Evolutionary conservation across 2,113 vertebrate genomes (phyloP), one percentile per base, ranked within the genome.

Genomic region (Cyprichromis sp.): DNA sequence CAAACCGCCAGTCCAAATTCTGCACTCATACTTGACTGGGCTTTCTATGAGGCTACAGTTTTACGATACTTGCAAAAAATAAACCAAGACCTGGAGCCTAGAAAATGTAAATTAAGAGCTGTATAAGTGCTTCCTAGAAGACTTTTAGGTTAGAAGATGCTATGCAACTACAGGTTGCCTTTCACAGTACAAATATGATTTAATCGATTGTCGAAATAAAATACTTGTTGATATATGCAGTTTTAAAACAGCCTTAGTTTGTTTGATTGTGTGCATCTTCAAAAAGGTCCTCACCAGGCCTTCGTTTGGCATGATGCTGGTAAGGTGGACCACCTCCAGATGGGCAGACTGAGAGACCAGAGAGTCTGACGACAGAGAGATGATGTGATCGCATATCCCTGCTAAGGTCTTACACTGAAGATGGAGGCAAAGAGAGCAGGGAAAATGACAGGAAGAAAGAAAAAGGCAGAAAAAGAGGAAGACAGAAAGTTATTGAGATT

Each of bases 361-460:
- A 17, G 97, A 96, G 91, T 99, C 97, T 7, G 98, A 98, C 55
- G 98, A 98, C 89, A 99, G 95, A 5, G 97, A 97, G 94, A 98
- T 97, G 96, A 99, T 97, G 96, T 99, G 98, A 94, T 98, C 97
- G 91, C 98, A 99, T 92, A 99, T 99, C 94, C 98, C 98, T 87
- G 97, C 97, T 93, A 99, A 93, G 68, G 97, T 97, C 95, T 99
- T 99, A 95, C 98, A 99, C 98, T 99, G 93, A 40, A 90, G 84
- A 38, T 84, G 12, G 66, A 90, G 42, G 13, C 95, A 85, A 92
- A 86, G 85, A 55, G 83, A 17, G 89, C 59, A 80, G 42, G 12
- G 31, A 83, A 50, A 87, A 29, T 52, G 42, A 68, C 14, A 90
- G 73, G 31, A 24, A 66, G 24, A 84, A 47, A 34, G 52, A 45